phyloP scores from a whole-genome alignment of 92 coral and sea anemone genomes.

The Zoanthus sociatus region DNA sequence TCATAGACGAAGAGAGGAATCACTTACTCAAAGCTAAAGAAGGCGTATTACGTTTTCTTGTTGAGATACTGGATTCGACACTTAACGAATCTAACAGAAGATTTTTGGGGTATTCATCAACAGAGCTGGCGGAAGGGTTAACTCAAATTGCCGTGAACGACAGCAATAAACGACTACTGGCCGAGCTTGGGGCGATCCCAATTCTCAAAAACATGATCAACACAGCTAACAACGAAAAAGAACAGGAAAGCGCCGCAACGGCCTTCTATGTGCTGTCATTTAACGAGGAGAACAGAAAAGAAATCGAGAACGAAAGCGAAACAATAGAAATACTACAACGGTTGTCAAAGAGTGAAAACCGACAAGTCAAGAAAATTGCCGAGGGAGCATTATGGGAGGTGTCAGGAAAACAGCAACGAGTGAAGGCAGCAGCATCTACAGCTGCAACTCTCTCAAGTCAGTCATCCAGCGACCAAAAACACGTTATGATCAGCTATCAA shows the following conservation, averaged over 20 bases:
- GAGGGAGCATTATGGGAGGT: constrained; percentile 85
- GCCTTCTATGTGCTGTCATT: constrained; percentile 78
- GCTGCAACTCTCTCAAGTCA: neutral
- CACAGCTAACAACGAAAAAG: constrained; percentile 63
- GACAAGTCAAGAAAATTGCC: constrained; percentile 59
- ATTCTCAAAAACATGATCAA: constrained; percentile 66
- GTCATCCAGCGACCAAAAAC: constrained; percentile 35
- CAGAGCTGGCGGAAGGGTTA: constrained; percentile 83
- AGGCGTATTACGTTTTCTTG: constrained; percentile 57
- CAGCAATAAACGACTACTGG: constrained; percentile 77
- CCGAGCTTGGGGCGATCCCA: constrained; percentile 68
- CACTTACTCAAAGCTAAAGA: constrained; percentile 41
- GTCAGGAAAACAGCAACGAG: constrained; percentile 64
- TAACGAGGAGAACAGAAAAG: constrained; percentile 69
- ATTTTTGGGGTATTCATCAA: constrained; percentile 65
- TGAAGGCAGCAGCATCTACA: neutral
- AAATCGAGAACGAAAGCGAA: constrained; percentile 34
- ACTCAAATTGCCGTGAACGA: constrained; percentile 83
- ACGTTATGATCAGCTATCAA: constrained; percentile 88
- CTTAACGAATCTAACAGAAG: constrained; percentile 33
- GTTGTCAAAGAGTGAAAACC: constrained; percentile 52
- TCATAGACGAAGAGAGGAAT: constrained; percentile 21
- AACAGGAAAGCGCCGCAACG: constrained; percentile 51
- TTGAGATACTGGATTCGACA: constrained; percentile 54
- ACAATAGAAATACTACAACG: constrained; percentile 54